These are phyloP conservation scores for Hyles euphorbiae DNA, from an alignment of 1,140 invertebrate species.

Conservation along the genomic window DNA sequence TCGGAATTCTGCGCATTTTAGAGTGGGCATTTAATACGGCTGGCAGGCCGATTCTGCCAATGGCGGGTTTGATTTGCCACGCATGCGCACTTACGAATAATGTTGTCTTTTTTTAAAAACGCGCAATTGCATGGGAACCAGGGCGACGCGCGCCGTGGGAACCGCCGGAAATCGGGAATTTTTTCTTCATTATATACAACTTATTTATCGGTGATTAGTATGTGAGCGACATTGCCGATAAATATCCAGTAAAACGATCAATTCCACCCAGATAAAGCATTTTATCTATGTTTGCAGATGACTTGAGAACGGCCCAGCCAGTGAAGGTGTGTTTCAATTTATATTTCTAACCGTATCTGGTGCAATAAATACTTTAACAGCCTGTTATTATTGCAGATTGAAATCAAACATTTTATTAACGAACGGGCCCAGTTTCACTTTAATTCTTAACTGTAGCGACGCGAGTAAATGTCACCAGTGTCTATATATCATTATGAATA, in stretches of 20 bases:
- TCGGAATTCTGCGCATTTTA: slow-evolving; percentile 42
- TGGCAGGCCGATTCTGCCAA: slow-evolving; percentile 26
- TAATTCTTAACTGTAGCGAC: too few species aligned
- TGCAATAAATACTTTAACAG: slow-evolving; percentile 3
- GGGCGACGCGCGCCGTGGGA: slow-evolving; percentile 48
- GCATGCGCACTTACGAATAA: slow-evolving; percentile 45
- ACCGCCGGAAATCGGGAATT: slow-evolving; percentile 45
- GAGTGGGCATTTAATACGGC: slow-evolving; percentile 33
- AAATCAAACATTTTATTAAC: neutral
- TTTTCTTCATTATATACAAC: slow-evolving; percentile 35
- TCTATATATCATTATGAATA: too few species aligned
- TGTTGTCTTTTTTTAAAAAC: slow-evolving; percentile 45
- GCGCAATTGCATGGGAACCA: slow-evolving; percentile 45
- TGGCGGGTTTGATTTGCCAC: slow-evolving; percentile 35
- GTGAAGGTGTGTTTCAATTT: slow-evolving; percentile 14
- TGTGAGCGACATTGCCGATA: slow-evolving; percentile 18
- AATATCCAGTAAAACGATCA: neutral
- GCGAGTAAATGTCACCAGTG: too few species aligned
- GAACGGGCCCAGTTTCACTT: too few species aligned
- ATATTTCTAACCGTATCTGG: neutral
- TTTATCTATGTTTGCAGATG: too few species aligned
- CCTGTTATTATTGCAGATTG: slow-evolving; percentile 5
- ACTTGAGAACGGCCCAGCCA: neutral
- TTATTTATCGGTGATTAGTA: slow-evolving; percentile 34
- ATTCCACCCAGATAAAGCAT: too few species aligned